Evolutionary conservation across 2,113 vertebrate genomes (phyloP).

Genomic region (Promerops cafer): DNA sequence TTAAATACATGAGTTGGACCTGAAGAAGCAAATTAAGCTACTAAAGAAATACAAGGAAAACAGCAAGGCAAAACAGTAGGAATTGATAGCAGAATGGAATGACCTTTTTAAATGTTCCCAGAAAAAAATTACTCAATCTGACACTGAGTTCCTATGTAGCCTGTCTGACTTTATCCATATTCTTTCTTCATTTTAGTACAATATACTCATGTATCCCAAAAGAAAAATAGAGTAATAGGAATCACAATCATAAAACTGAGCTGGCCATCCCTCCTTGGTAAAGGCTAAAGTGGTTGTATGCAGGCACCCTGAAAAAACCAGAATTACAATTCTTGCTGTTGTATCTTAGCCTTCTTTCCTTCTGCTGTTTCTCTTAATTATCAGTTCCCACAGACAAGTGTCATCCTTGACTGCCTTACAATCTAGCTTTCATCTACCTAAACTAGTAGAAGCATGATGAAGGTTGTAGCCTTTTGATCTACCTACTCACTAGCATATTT

Average conservation of each 20-base stretch:
- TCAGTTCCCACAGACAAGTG: not conserved
- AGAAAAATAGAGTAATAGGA: not conserved
- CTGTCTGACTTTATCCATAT: not conserved
- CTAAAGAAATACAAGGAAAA: slow-evolving; percentile 38
- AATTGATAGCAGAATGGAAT: slow-evolving; percentile 24
- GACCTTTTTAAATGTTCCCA: slow-evolving; percentile 9
- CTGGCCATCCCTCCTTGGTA: not conserved
- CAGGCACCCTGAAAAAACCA: not conserved
- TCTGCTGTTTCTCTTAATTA: not conserved
- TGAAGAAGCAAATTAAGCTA: slow-evolving; percentile 51
- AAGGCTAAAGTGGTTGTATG: not conserved
- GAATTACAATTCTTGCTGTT: not conserved
- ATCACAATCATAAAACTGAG: not conserved
- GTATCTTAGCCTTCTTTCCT: not conserved
- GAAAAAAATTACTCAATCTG: not conserved
- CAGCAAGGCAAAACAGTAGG: slow-evolving; percentile 6
- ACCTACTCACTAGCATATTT: not conserved
- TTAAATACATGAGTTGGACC: slow-evolving; percentile 38
- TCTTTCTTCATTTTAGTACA: not conserved
- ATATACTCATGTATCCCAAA: not conserved
- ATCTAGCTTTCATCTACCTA: not conserved
- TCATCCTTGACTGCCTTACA: not conserved
- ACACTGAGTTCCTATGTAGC: not conserved
- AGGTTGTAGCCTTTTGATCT: slow-evolving; percentile 1
- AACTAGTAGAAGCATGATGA: not conserved